Conservation (phyloP, 2,888 invertebrate species). For the Rotaria sp. region DNA sequence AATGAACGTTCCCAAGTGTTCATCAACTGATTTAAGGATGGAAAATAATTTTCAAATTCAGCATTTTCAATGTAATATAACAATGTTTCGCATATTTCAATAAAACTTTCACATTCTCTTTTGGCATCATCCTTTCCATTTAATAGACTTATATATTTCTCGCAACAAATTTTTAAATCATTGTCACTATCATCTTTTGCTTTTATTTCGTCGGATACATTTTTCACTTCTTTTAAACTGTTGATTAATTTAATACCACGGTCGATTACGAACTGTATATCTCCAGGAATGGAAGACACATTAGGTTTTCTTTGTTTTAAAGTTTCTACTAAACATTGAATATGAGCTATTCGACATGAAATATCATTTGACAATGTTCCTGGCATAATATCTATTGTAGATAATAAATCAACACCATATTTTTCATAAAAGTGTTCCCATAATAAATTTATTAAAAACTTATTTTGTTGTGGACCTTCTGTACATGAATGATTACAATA, state of each 20-base stretch:
- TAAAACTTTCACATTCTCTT: neutral
- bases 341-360: neutral
- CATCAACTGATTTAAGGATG: neutral
- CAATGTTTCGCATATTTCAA: neutral
- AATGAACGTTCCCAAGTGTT: neutral
- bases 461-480: neutral
- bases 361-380: neutral
- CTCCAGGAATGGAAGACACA: neutral
- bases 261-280: neutral
- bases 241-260: neutral
- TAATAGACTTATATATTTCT: neutral
- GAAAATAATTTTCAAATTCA: neutral
- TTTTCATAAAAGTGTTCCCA: neutral
- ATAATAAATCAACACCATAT: neutral
- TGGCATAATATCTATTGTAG: neutral
- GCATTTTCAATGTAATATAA: neutral
- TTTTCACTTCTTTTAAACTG: neutral
- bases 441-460: neutral
- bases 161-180: neutral
- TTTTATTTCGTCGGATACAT: neutral
- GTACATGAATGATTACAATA: neutral
- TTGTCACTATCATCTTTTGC: neutral
- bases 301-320: neutral
- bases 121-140: neutral
- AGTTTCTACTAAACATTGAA: neutral